Base-by-base conservation (phyloP, 2,888 invertebrate species). In the Craniophora ligustri region DNA sequence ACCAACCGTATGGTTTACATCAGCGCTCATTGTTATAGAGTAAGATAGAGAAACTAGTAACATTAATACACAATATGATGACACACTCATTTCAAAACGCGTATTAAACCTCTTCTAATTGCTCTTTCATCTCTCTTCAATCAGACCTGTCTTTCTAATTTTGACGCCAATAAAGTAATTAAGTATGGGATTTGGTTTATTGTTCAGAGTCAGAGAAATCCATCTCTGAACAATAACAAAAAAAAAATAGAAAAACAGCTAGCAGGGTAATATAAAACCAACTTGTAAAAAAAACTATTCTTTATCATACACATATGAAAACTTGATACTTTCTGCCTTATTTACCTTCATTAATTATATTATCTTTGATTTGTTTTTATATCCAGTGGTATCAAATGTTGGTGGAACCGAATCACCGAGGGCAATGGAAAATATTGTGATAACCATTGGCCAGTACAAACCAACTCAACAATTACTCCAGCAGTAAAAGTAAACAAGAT, bases 401-500 rank as follows among this genome's bases (percentile, higher is more conserved):
- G 65, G 28, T 60, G 46, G 71, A 70, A 50, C 70, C 44, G 26
- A 19, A 76, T 74, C 76, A 79, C 72, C 58, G 62, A 56, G 32
- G 70, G 72, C 65, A 56, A 68, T 44, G 44, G 68, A 80, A 76
- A 84, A 84, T 81, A 79, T 82, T 83, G 55, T 82, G 71, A 72
- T 79, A 81, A 79, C 70, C 75, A 47, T 41, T 55, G 40, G 35
- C 19, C 32, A 78, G 69, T 67, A 61, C 68, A 64, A 75, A 80
- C 76, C 60, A 70, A 58, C 46, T 47, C 30, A 56, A 75, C 69
- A 78, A 75, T 80, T 75, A 71, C 69, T 72, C 67, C 54, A 73
- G 66, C 67, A 66, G 58, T 63, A 62, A 73, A 77, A 81, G 77
- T 80, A 81, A 84, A 82, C 80, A 77, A 62, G 70, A 74, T 81